Evolutionary conservation across 2,888 invertebrate genomes (phyloP).

Genomic region (Leptopterna dolabrata): DNA sequence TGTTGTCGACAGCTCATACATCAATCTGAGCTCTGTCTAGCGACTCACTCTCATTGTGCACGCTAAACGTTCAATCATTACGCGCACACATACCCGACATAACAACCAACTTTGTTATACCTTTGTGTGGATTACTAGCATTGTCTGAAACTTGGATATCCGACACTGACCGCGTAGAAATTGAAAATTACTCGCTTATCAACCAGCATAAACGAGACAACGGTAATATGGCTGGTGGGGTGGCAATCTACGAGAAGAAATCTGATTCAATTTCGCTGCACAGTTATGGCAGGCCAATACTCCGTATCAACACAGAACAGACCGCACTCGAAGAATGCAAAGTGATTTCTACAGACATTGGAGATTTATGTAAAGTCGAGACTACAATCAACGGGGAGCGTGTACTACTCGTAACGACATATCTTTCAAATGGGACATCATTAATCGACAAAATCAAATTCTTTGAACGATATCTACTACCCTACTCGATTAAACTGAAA

Average conservation of each 20-base stretch:
- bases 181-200: not conserved
- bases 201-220: not conserved
- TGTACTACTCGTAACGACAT: too few relatives aligned
- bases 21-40: not conserved
- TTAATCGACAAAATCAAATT: too few relatives aligned
- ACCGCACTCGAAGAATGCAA: not conserved
- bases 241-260: too few relatives aligned
- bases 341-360: not conserved
- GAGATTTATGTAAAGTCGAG: not conserved
- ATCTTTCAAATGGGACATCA: too few relatives aligned
- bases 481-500: too few relatives aligned
- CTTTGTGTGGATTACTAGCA: not conserved
- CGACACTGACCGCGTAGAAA: not conserved
- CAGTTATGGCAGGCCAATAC: not conserved
- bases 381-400: not conserved
- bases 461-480: too few relatives aligned
- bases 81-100: not conserved
- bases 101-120: too few relatives aligned
- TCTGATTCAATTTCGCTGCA: not conserved
- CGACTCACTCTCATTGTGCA: not conserved
- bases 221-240: not conserved
- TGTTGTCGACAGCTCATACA: not conserved
- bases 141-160: not conserved
- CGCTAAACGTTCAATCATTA: not conserved
- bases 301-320: not conserved